These are phyloP conservation scores for Solen grandis DNA, from an alignment of 1,140 invertebrate genomes.

Conservation along the genomic window DNA sequence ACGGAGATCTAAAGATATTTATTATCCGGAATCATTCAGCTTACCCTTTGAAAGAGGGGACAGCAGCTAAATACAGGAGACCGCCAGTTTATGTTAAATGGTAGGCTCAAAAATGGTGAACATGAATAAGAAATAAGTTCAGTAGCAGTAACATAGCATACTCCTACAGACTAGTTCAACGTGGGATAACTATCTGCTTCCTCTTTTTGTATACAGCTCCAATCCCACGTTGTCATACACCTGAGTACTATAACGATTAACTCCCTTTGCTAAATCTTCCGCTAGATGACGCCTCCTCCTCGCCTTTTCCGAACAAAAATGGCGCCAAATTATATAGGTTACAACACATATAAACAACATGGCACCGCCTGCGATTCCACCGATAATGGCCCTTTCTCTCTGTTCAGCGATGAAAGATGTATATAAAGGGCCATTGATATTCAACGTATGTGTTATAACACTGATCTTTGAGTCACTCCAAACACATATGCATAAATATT, in stretches of 20 bases:
- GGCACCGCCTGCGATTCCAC: constrained; percentile 65
- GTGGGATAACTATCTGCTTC: too few species aligned
- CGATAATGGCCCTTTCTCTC: constrained; percentile 67
- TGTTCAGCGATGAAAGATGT: constrained; percentile 64
- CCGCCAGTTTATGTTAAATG: too few species aligned
- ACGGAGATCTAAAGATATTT: too few species aligned
- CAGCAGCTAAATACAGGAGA: too few species aligned
- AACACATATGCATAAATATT: constrained; percentile 71
- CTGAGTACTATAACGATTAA: constrained; percentile 24
- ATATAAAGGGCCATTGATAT: constrained; percentile 72
- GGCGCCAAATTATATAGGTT: constrained; percentile 64
- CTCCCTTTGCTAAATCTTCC: constrained; percentile 31
- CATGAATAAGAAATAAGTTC: too few species aligned
- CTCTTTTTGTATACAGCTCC: constrained; percentile 16
- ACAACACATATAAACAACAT: constrained; percentile 57
- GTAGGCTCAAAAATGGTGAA: too few species aligned
- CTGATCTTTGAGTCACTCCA: constrained; percentile 2
- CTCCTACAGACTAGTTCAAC: too few species aligned
- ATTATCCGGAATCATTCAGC: too few species aligned
- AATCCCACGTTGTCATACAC: constrained; percentile 35
- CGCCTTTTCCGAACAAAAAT: constrained; percentile 54
- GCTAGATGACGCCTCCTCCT: constrained; percentile 15
- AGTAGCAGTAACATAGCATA: too few species aligned
- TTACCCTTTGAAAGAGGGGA: too few species aligned
- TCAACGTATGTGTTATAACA: constrained; percentile 64